Evolutionary conservation across 2,888 invertebrate species (phyloP).

Genomic region (Dynastes hyllus): DNA sequence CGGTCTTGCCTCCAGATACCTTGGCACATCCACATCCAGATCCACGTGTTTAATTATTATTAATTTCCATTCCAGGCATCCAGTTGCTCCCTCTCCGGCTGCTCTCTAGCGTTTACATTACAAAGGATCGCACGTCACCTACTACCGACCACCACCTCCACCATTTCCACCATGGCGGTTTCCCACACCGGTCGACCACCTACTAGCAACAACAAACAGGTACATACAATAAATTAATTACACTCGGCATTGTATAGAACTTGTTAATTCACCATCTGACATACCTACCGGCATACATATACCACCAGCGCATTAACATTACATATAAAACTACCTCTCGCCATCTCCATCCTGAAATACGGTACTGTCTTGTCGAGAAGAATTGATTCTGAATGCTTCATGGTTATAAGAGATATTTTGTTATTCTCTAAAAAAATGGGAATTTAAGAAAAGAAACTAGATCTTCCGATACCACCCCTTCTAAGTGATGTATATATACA

Average conservation of each 20-base stretch:
- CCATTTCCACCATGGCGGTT: not conserved
- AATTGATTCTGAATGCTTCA: no score
- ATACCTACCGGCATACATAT: slow-evolving; percentile 8
- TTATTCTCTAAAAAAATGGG: no score
- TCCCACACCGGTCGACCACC: not conserved
- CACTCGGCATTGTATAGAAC: slow-evolving; percentile 48
- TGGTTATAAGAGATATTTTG: no score
- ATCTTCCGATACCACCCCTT: no score
- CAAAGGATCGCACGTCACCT: slow-evolving; percentile 12
- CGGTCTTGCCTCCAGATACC: slow-evolving; percentile 6
- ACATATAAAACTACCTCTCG: not conserved
- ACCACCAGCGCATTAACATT: slow-evolving; percentile 47
- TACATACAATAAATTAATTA: slow-evolving; percentile 54
- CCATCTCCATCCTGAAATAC: no score
- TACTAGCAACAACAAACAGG: slow-evolving; percentile 48
- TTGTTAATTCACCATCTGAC: slow-evolving; percentile 49
- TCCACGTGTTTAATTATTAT: slow-evolving; percentile 33
- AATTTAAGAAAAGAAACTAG: no score
- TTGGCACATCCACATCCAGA: slow-evolving; percentile 8
- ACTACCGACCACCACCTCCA: not conserved
- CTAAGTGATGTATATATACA: no score
- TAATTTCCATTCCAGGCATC: slow-evolving; percentile 26
- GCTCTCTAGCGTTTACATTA: not conserved
- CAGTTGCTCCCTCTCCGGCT: not conserved
- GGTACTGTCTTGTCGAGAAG: no score